phyloP scores from a whole-genome alignment of 2,797 vertebrate species.

The Brotula barbata region DNA sequence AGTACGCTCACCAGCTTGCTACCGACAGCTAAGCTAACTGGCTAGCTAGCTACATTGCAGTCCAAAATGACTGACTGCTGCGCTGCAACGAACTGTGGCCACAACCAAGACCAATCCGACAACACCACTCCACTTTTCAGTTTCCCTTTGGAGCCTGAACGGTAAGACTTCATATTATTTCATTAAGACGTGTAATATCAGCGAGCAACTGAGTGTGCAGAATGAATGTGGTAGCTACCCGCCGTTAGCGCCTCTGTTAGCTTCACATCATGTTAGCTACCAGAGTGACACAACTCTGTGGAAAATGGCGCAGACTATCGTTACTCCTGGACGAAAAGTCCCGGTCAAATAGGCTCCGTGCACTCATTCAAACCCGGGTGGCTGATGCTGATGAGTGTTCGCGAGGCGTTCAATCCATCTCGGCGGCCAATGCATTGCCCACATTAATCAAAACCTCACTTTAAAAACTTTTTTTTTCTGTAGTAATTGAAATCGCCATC shows the following conservation, averaged over 20 bases:
- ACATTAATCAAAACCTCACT: constrained; percentile 21
- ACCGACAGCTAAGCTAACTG: constrained; percentile 71
- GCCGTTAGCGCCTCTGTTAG: constrained; percentile 63
- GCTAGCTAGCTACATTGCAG: constrained; percentile 72
- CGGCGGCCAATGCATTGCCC: background rate
- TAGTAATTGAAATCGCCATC: constrained; percentile 56
- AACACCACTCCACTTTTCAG: constrained; percentile 76
- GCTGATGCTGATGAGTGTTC: background rate
- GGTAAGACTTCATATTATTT: constrained; percentile 71
- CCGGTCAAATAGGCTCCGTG: constrained; percentile 24
- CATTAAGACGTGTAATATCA: background rate
- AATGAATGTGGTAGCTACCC: constrained; percentile 51
- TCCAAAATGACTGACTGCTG: constrained; percentile 88
- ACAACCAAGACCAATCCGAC: constrained; percentile 71
- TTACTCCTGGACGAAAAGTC: constrained; percentile 64
- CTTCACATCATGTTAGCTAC: constrained; percentile 70
- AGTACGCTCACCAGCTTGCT: constrained; percentile 65
- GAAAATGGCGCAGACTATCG: constrained; percentile 79
- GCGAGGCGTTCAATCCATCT: rapidly evolving
- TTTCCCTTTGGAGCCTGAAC: constrained; percentile 81
- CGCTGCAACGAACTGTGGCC: constrained; percentile 83
- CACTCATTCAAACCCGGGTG: background rate
- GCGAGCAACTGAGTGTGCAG: constrained; percentile 30
- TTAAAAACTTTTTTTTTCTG: constrained; percentile 58
- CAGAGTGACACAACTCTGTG: constrained; percentile 67